phyloP scores from a whole-genome alignment of 2,113 vertebrate species.

The Nyctereutes procyonoides region DNA sequence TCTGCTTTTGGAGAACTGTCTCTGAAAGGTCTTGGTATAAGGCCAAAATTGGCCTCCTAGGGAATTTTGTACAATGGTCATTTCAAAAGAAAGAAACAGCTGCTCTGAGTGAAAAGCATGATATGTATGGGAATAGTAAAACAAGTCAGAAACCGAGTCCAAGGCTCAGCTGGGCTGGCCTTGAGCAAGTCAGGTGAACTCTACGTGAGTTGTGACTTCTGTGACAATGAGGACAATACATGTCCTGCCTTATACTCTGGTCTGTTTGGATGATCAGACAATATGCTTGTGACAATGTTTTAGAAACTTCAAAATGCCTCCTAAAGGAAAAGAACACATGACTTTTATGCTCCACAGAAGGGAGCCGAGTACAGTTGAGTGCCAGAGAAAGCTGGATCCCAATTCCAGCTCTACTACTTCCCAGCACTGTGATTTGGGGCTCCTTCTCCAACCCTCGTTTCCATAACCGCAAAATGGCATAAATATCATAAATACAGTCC shows the following conservation, averaged over 20 bases:
- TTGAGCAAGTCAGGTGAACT: background rate
- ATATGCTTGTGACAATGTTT: background rate
- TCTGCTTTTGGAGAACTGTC: background rate
- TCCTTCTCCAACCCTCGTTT: background rate
- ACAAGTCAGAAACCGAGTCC: background rate
- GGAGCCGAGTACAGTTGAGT: background rate
- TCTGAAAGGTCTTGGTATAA: background rate
- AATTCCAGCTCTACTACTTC: background rate
- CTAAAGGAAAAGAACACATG: background rate
- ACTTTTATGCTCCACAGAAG: background rate
- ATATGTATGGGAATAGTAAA: background rate
- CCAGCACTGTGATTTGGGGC: background rate
- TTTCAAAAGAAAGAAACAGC: constrained; percentile 17
- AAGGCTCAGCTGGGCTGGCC: background rate
- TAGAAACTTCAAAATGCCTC: background rate
- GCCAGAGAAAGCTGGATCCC: background rate
- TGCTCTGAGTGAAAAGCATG: background rate
- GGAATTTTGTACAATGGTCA: background rate
- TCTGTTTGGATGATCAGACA: background rate
- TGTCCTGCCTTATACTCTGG: background rate
- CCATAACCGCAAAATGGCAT: background rate
- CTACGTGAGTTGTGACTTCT: background rate
- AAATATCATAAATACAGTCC: background rate
- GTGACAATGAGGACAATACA: background rate
- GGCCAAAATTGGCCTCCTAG: background rate